These are phyloP conservation scores for Antechinus flavipes DNA, from an alignment of 2,113 vertebrate species.

Conservation along the genomic window DNA sequence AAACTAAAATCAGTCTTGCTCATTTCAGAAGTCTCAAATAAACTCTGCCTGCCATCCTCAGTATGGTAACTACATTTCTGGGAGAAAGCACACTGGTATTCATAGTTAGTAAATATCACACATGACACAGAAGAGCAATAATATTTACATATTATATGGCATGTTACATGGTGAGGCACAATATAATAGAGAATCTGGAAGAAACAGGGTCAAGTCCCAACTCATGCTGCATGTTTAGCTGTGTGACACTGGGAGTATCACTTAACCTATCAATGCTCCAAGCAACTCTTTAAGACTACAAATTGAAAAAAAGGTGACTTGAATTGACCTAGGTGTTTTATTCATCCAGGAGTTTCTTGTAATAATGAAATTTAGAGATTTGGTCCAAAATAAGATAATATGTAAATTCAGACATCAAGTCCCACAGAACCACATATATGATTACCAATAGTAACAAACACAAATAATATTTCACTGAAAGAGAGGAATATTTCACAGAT, in stretches of 20 bases:
- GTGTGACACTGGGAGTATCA: neutral
- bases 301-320: neutral
- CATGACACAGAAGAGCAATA: neutral
- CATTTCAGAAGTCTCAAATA: slow-evolving; percentile 17
- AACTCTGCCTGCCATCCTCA: neutral
- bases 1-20: neutral
- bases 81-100: neutral
- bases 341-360: neutral
- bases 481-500: neutral
- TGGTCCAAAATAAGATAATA: neutral
- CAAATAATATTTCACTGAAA: neutral
- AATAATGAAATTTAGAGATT: neutral
- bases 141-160: neutral
- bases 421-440: neutral
- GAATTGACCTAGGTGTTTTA: neutral
- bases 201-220: neutral
- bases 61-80: slow-evolving; percentile 1
- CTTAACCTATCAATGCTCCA: neutral
- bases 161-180: neutral
- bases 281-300: neutral
- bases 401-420: neutral
- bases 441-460: neutral
- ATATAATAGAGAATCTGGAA: neutral
- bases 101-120: neutral
- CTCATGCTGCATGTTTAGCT: neutral